A percentile compares a stretch with the other conserved stretches of the same genome.
Evolutionary conservation across 2,113 vertebrate species (phyloP).

Genomic region (Grus americana): DNA sequence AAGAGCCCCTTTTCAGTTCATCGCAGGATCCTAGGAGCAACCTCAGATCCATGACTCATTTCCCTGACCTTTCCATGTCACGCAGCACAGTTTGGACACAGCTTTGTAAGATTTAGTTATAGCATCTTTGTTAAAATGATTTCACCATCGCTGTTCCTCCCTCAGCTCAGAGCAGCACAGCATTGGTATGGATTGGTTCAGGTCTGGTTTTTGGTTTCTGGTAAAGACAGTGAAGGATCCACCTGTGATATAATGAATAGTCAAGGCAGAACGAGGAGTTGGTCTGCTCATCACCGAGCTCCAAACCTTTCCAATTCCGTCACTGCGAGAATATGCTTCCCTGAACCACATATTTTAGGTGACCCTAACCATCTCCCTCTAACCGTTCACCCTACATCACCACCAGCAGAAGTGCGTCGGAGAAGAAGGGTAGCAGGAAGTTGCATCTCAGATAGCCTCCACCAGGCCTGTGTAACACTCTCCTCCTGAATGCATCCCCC

Average conservation of each 20-base stretch:
- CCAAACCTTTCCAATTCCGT: not conserved
- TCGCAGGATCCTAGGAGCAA: not conserved
- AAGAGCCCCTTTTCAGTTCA: not conserved
- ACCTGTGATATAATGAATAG: not conserved
- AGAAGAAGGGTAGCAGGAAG: not conserved
- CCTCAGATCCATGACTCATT: rapidly evolving
- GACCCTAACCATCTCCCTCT: not conserved
- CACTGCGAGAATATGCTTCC: not conserved
- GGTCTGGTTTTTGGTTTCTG: not conserved
- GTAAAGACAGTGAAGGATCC: rapidly evolving
- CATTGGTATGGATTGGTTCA: rapidly evolving
- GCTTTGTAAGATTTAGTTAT: not conserved
- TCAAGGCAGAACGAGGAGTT: not conserved
- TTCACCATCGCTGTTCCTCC: not conserved
- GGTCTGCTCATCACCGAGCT: not conserved
- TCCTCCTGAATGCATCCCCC: not conserved
- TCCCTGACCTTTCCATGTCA: not conserved
- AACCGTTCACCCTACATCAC: rapidly evolving
- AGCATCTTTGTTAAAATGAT: not conserved
- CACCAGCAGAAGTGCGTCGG: rapidly evolving
- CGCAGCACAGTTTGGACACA: not conserved
- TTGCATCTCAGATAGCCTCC: not conserved
- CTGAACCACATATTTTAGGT: not conserved
- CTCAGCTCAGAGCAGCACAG: not conserved
- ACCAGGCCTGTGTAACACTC: rapidly evolving